phyloP scores from a whole-genome alignment of 1,140 invertebrate species.

The Diorhabda sublineata region DNA sequence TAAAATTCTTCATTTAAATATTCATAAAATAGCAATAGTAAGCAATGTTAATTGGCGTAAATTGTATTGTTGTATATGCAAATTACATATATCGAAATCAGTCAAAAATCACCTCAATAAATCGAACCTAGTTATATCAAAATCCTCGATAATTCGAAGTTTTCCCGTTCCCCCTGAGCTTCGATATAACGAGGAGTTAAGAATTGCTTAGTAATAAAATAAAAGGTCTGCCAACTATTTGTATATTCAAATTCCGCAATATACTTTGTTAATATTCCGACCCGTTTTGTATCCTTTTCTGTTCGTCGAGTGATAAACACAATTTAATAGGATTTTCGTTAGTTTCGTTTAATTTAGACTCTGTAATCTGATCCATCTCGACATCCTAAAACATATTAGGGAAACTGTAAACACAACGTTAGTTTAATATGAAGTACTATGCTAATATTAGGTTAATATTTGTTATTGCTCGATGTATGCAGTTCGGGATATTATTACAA shows the following conservation, averaged over 20 bases:
- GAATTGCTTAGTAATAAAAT: background rate
- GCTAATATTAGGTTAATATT: background rate
- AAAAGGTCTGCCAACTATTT: background rate
- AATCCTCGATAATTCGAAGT: too few species aligned
- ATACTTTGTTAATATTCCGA: background rate
- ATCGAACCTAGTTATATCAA: too few species aligned
- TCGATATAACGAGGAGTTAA: background rate
- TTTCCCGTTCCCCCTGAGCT: too few species aligned
- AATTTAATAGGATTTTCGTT: background rate
- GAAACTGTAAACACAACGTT: slow-evolving; percentile 2
- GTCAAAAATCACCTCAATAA: too few species aligned
- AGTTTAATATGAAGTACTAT: background rate
- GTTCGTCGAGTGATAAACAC: background rate
- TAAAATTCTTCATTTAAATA: too few species aligned
- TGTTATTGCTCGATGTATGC: background rate
- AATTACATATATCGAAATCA: too few species aligned
- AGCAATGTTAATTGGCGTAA: too few species aligned
- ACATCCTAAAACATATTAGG: background rate
- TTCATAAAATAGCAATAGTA: too few species aligned
- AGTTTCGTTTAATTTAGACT: background rate
- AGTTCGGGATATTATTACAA: background rate
- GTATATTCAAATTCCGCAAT: background rate
- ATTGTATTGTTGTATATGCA: too few species aligned
- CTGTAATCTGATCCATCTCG: too few species aligned
- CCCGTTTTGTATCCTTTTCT: background rate